phyloP scores from a whole-genome alignment of 1,140 invertebrate species.

The Episyrphus balteatus region DNA sequence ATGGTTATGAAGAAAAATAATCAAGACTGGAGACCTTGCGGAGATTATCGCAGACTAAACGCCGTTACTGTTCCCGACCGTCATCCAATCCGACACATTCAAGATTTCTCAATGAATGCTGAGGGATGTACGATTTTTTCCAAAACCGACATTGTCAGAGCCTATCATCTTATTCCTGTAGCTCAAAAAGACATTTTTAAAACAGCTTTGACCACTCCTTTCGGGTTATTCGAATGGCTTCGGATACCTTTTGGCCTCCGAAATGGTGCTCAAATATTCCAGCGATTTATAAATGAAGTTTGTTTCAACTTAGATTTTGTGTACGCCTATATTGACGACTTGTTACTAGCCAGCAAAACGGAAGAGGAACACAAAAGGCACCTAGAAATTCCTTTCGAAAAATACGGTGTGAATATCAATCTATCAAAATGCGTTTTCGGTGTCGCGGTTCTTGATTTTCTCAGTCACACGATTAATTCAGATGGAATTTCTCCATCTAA shows the following conservation, averaged over 20 bases:
- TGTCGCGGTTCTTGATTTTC: constrained; percentile 13
- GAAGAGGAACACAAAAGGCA: constrained; percentile 21
- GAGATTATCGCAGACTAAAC: constrained; percentile 40
- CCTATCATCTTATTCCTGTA: constrained; percentile 40
- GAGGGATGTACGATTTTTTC: constrained; percentile 24
- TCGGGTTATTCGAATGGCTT: constrained; percentile 34
- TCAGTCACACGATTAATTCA: constrained; percentile 12
- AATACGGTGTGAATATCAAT: constrained; percentile 20
- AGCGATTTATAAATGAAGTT: constrained; percentile 39
- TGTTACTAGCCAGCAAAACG: constrained; percentile 37
- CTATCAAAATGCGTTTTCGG: constrained; percentile 20
- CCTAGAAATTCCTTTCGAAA: constrained; percentile 13
- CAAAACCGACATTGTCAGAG: constrained; percentile 35
- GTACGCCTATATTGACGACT: constrained; percentile 38
- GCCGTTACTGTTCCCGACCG: no score
- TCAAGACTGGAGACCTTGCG: constrained; percentile 32
- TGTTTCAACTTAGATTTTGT: constrained; percentile 29
- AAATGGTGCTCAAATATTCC: constrained; percentile 36
- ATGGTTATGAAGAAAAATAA: no score
- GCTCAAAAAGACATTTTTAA: constrained; percentile 22
- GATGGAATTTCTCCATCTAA: constrained; percentile 11
- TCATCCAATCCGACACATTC: constrained; percentile 21
- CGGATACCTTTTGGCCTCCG: constrained; percentile 33
- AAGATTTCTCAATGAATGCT: constrained; percentile 33
- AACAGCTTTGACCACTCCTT: constrained; percentile 30